Percentiles rank a stretch among this genome's conserved stretches.
Conservation (phyloP, 2,888 invertebrate species). For the Leuctra nigra region DNA sequence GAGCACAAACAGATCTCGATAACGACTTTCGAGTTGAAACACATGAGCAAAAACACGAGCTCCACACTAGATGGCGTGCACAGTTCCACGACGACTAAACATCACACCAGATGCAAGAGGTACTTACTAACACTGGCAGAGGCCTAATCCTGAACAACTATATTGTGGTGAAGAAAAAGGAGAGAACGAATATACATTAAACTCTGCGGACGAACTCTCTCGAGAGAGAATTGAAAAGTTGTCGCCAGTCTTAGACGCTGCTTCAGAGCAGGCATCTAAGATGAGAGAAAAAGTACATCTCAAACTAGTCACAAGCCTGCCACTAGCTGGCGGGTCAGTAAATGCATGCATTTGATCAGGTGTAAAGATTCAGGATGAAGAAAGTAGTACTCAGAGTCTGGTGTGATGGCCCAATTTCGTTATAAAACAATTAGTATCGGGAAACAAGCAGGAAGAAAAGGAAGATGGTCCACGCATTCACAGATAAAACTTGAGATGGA, state of each 20-base stretch:
- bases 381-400: conserved; percentile 24
- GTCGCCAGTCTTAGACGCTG: background rate
- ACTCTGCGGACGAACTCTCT: conserved; percentile 19
- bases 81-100: conserved; percentile 10
- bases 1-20: background rate
- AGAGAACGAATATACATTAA: conserved; percentile 30
- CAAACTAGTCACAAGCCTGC: background rate
- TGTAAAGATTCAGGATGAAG: background rate
- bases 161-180: conserved; percentile 48
- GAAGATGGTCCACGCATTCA: conserved; percentile 5
- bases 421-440: conserved; percentile 15
- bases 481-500: too few species aligned
- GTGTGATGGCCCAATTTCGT: conserved; percentile 25
- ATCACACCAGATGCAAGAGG: conserved; percentile 47
- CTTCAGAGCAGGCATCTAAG: background rate
- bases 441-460: background rate
- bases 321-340: background rate
- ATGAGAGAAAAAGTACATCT: background rate
- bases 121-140: conserved; percentile 98
- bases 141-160: conserved; percentile 99
- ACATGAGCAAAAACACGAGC: background rate
- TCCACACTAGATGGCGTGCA: background rate
- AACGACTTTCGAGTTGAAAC: background rate
- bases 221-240: conserved; percentile 12
- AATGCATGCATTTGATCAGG: background rate